Conservation (phyloP, 2,888 invertebrate species). For the Agrochola circellaris region DNA sequence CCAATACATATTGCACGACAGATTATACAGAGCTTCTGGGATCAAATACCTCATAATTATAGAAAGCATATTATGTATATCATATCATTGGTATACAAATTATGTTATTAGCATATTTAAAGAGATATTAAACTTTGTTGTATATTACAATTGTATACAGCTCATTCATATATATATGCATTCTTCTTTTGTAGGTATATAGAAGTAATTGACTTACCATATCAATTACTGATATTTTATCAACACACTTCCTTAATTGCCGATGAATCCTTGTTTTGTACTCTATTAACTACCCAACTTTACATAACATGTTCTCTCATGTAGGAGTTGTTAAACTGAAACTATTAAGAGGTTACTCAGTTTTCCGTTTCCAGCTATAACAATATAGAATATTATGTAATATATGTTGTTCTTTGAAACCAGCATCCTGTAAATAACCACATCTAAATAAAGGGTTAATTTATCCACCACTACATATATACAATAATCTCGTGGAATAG, state of each 20-base stretch:
- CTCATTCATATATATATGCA: not conserved
- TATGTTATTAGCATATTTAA: not conserved
- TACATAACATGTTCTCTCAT: constrained; percentile 21
- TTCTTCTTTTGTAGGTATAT: not conserved
- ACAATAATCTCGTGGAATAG: not conserved
- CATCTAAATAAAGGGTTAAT: not conserved
- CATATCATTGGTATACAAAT: not conserved
- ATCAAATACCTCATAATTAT: constrained; percentile 22
- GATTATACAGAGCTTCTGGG: constrained; percentile 27
- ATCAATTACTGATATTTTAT: not conserved
- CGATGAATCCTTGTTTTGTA: constrained; percentile 13
- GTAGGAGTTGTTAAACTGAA: constrained; percentile 31
- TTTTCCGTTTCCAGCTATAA: constrained; percentile 14
- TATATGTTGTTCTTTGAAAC: not conserved
- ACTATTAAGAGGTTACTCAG: constrained; percentile 25
- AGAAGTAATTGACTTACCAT: not conserved
- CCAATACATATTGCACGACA: constrained; percentile 23
- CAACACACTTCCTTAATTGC: not conserved
- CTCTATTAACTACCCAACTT: constrained; percentile 14
- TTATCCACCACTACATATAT: not conserved
- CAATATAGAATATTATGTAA: constrained; percentile 16
- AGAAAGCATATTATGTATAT: constrained; percentile 6
- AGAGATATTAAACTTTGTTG: not conserved
- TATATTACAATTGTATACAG: not conserved
- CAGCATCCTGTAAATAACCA: not conserved